Evolutionary conservation across 2,888 invertebrate species (phyloP).

Genomic region (Drosophila prostipennis): DNA sequence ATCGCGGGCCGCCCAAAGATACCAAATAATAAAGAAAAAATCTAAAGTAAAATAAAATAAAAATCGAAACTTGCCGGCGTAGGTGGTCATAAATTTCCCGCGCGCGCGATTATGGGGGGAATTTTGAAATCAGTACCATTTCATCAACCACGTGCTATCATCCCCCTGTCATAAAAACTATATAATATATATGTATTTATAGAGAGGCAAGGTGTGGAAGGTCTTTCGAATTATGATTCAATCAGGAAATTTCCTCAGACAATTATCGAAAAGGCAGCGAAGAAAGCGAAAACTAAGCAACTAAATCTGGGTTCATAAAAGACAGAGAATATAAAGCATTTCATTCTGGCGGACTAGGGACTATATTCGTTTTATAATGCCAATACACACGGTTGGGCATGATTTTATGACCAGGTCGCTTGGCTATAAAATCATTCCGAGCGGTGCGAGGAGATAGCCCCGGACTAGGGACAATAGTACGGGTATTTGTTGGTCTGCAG

Average conservation of each 20-base stretch:
- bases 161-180: slow-evolving; percentile 34
- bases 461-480: slow-evolving; percentile 24
- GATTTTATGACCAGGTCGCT: slow-evolving; percentile 67
- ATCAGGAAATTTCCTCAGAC: slow-evolving; percentile 75
- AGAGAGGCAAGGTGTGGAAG: background rate
- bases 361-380: slow-evolving; percentile 68
- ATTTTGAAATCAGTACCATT: slow-evolving; percentile 76
- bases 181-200: background rate
- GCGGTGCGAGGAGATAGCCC: slow-evolving; percentile 18
- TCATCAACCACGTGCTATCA: slow-evolving; percentile 75
- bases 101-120: slow-evolving; percentile 44
- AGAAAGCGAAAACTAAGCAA: slow-evolving; percentile 18
- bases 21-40: slow-evolving; percentile 18
- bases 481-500: slow-evolving; percentile 33
- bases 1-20: too few species aligned
- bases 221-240: slow-evolving; percentile 70
- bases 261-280: slow-evolving; percentile 71
- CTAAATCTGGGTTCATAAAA: slow-evolving; percentile 17
- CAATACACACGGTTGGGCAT: slow-evolving; percentile 66
- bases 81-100: slow-evolving; percentile 67
- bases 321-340: slow-evolving; percentile 56
- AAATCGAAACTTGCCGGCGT: slow-evolving; percentile 34
- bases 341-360: slow-evolving; percentile 42
- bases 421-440: slow-evolving; percentile 57
- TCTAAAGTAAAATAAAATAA: slow-evolving; percentile 26